These are phyloP conservation scores for Stegophylla sp. DNA, from an alignment of 2,888 invertebrate species.

Conservation along the genomic window DNA sequence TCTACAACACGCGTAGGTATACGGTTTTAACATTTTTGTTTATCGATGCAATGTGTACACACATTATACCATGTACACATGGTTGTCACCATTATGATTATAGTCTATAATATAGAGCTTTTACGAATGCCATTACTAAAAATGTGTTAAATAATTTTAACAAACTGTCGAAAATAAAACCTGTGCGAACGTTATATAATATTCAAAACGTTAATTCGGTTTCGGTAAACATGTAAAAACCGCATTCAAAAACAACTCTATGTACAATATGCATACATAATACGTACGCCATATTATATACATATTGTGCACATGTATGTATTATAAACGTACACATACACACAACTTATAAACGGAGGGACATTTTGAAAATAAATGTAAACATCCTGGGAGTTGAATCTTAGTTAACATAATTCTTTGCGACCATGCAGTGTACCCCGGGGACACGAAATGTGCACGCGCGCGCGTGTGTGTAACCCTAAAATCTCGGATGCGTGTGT, in stretches of 20 bases:
- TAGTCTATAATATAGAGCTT: no score
- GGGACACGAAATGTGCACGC: conserved; percentile 22
- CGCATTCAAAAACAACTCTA: background rate
- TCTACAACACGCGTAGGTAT: no score
- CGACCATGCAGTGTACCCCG: conserved; percentile 30
- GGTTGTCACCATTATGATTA: no score
- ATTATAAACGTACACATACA: background rate
- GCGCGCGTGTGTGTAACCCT: conserved; percentile 15
- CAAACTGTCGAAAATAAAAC: background rate
- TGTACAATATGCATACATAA: no score
- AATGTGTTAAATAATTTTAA: background rate
- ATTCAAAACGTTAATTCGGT: conserved; percentile 12
- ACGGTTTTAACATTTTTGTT: no score
- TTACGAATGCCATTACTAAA: no score
- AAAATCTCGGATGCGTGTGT: conserved; percentile 30
- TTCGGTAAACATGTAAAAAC: background rate
- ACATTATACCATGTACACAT: no score
- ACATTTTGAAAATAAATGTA: conserved; percentile 31
- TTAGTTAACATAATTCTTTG: conserved; percentile 47
- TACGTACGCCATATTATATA: background rate
- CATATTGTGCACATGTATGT: background rate
- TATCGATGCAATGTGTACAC: no score
- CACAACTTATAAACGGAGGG: background rate
- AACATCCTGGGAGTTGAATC: conserved; percentile 41
- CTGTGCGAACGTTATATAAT: background rate